phyloP scores from a whole-genome alignment of 2,797 vertebrate genomes.

The Malacoctenus gilli region DNA sequence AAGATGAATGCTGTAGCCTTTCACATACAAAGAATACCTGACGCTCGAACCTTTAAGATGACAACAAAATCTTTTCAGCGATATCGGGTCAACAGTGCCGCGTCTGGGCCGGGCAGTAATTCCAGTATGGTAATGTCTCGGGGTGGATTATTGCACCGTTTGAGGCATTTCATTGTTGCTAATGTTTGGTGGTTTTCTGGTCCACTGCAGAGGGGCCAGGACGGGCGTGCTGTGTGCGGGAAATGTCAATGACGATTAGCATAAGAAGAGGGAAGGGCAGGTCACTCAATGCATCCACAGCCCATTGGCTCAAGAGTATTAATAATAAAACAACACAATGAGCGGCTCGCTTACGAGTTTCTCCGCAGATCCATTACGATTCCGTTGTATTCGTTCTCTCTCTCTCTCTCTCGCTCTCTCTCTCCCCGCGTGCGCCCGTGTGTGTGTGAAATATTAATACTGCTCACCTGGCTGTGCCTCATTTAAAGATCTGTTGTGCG shows the following conservation, averaged over 20 bases:
- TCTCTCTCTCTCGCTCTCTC: too few species aligned
- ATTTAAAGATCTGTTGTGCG: constrained; percentile 56
- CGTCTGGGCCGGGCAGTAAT: constrained; percentile 36
- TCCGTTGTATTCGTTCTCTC: constrained; percentile 48
- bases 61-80: constrained; percentile 48
- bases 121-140: constrained; percentile 37
- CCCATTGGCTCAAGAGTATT: constrained; percentile 71
- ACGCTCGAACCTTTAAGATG: constrained; percentile 50
- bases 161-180: constrained; percentile 57
- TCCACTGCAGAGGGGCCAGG: constrained; percentile 55
- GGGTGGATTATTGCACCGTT: constrained; percentile 51
- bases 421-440: constrained; percentile 2
- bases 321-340: constrained; percentile 77
- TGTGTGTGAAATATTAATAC: constrained; percentile 59
- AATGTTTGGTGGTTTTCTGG: constrained; percentile 64
- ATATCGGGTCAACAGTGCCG: constrained; percentile 17
- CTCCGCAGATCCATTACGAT: constrained; percentile 53
- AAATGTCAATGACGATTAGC: constrained; percentile 79
- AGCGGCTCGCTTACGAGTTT: constrained; percentile 43
- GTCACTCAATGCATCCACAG: constrained; percentile 71
- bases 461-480: constrained; percentile 45
- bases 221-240: constrained; percentile 31
- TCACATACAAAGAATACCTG: constrained; percentile 64
- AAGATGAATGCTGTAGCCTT: constrained; percentile 61
- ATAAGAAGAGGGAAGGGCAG: constrained; percentile 76